These are phyloP conservation scores for Cyaniris semiargus DNA, from an alignment of 2,888 invertebrate genomes.

Conservation along the genomic window DNA sequence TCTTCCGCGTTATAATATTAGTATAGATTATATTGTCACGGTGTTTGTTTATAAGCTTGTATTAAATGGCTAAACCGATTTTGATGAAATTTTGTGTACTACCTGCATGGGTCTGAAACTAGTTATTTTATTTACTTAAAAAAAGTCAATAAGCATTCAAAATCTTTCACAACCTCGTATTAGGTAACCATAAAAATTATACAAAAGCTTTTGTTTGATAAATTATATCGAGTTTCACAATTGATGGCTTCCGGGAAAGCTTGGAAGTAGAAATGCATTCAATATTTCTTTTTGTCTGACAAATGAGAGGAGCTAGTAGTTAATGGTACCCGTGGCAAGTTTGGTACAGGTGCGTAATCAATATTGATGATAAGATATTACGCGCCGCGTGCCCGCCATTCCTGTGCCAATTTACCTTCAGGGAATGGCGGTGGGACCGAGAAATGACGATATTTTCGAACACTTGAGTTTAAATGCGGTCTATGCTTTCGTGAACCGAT, in stretches of 20 bases:
- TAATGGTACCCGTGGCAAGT: slow-evolving; percentile 18
- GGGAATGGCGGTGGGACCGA: background rate
- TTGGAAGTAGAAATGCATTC: background rate
- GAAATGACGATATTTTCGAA: slow-evolving; percentile 19
- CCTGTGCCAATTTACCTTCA: slow-evolving; percentile 18
- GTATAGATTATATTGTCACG: too few species aligned
- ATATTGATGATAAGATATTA: slow-evolving; percentile 27
- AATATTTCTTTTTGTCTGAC: slow-evolving; percentile 1
- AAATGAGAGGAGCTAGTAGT: background rate
- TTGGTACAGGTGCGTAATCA: slow-evolving; percentile 29
- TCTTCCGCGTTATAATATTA: too few species aligned
- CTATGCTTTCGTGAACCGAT: slow-evolving; percentile 7
- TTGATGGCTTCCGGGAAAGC: background rate
- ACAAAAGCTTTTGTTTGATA: background rate
- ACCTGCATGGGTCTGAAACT: too few species aligned
- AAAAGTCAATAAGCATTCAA: too few species aligned
- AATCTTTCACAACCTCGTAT: too few species aligned
- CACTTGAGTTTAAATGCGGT: slow-evolving; percentile 19
- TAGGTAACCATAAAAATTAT: background rate
- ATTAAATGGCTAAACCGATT: too few species aligned
- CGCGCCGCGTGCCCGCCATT: slow-evolving; percentile 22
- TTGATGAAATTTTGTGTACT: too few species aligned
- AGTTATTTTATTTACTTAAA: too few species aligned
- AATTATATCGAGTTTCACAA: background rate
- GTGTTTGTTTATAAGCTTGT: too few species aligned